phyloP scores from a whole-genome alignment of 2,113 vertebrate genomes.

The Anarhynchus alexandrinus region DNA sequence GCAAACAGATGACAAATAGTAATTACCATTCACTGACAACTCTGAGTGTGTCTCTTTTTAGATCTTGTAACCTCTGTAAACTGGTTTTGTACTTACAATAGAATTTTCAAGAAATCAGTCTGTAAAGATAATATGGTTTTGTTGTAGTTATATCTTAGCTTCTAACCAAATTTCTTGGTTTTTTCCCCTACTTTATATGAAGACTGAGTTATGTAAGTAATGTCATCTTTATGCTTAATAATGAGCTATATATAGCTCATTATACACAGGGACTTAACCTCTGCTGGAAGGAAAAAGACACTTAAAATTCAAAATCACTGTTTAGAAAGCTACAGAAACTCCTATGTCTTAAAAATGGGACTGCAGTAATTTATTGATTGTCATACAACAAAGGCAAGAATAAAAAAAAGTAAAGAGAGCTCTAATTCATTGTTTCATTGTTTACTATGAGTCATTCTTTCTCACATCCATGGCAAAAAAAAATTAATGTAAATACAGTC shows the following conservation, averaged over 20 bases:
- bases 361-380: neutral
- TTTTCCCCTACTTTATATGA: neutral
- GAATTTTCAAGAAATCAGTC: neutral
- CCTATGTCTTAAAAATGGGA: neutral
- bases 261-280: neutral
- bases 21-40: neutral
- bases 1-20: constrained; percentile 5
- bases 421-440: neutral
- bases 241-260: neutral
- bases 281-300: neutral
- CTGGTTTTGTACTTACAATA: neutral
- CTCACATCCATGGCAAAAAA: neutral
- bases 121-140: neutral
- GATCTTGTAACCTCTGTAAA: neutral
- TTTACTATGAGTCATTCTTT: neutral
- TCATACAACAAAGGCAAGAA: neutral
- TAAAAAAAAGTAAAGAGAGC: neutral
- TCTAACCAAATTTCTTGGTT: neutral
- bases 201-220: neutral
- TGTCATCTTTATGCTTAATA: neutral
- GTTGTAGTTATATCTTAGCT: neutral
- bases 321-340: neutral
- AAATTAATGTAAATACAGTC: neutral
- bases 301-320: neutral
- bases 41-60: neutral